Evolutionary conservation across 1,140 invertebrate species (phyloP).

Genomic region (Trinorchestia longiramus): DNA sequence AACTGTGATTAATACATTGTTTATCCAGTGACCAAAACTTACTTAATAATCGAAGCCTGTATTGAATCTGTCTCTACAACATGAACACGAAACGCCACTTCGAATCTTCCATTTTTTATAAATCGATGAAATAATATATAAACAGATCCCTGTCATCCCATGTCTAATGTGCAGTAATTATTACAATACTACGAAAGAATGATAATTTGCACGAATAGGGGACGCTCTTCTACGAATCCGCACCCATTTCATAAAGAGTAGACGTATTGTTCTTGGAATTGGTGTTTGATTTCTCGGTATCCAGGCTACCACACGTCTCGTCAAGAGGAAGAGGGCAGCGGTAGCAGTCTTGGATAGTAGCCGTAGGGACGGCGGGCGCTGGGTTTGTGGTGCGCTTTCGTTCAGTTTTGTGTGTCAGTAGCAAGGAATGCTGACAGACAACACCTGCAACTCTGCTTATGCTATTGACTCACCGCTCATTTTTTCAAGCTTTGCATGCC

Average conservation of each 20-base stretch:
- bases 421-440: conserved; percentile 4
- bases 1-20: too few species aligned
- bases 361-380: background rate
- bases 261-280: background rate
- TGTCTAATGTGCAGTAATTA: background rate
- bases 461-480: background rate
- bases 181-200: background rate
- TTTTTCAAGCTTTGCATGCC: background rate
- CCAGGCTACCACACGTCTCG: background rate
- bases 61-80: too few species aligned
- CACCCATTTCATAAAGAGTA: background rate
- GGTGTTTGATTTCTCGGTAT: background rate
- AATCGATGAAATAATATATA: too few species aligned
- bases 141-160: background rate
- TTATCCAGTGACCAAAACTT: too few species aligned
- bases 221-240: background rate
- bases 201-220: background rate
- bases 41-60: too few species aligned
- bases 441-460: background rate
- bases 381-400: conserved; percentile 3
- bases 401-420: conserved; percentile 28
- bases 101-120: too few species aligned
- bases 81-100: too few species aligned
- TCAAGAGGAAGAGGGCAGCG: background rate
- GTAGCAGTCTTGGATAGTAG: too few species aligned